Evolutionary conservation across 2,113 vertebrate species (phyloP).

Genomic region (Oxygymnocypris stewartii): DNA sequence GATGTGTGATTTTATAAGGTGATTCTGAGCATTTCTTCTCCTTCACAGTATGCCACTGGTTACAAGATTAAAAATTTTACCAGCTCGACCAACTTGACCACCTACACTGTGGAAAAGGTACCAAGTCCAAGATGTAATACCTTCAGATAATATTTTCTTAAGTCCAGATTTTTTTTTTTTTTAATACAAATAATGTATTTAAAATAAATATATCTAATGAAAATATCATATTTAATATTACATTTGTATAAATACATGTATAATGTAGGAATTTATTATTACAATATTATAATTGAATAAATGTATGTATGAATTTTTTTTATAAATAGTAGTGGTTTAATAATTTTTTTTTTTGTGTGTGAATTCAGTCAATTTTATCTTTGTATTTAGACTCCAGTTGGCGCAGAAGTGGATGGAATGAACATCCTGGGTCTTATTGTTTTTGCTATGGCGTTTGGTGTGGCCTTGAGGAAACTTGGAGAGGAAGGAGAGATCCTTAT

Average conservation of each 20-base stretch:
- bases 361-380: not conserved
- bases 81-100: slow-evolving; percentile 49
- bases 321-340: not conserved
- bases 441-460: slow-evolving; percentile 86
- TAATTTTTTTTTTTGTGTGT: not conserved
- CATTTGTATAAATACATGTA: not conserved
- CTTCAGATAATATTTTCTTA: not conserved
- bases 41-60: slow-evolving; percentile 75
- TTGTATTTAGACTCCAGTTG: slow-evolving; percentile 70
- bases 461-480: slow-evolving; percentile 86
- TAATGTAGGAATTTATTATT: not conserved
- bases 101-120: slow-evolving; percentile 72
- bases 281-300: not conserved
- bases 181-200: too few relatives aligned
- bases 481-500: slow-evolving; percentile 87
- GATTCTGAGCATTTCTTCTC: not conserved
- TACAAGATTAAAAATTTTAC: slow-evolving; percentile 66
- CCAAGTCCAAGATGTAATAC: not conserved
- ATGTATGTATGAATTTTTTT: too few relatives aligned
- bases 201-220: not conserved
- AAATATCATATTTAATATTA: not conserved
- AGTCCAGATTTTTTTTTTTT: not conserved
- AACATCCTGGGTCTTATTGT: slow-evolving; percentile 91
- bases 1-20: not conserved
- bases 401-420: slow-evolving; percentile 80